Evolutionary conservation across 2,888 invertebrate species (phyloP), one percentile per base, ranked within the genome.

Genomic region (Drosophila eohydei): DNA sequence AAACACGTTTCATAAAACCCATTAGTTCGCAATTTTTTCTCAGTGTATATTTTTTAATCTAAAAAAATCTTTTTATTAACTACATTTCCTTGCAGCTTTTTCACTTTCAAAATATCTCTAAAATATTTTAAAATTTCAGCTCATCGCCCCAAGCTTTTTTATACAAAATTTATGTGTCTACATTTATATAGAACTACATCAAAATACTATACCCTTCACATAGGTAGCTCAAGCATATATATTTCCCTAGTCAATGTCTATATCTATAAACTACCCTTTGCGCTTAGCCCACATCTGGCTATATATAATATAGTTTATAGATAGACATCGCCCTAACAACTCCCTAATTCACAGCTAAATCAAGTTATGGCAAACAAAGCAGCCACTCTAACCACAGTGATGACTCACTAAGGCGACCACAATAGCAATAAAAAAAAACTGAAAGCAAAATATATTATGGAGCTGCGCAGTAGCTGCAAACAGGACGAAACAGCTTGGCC

Each of bases 391-490:
- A 14, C 40, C 38, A 44, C 59, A 65, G 68, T 79, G 81, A 87
- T 83, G 88, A 83, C 76, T 87, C 88, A 83, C 82, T 65, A 66
- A 67, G 63, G 64, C 74, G 56, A 81, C 74, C 81, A 40, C 70
- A 80, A 48, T 36, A 60, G 63, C 65, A 46, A 50, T 26, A 62
- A 16, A 60, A 43, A 43, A 21, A 62, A 58, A 62, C n/a, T 9
- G 28, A 28, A 55, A 64, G 64, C 71, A 30, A 68, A 65, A 74
- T 65, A 63, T 44, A 14, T 64, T 43, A 9, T 63, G 41, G 46
- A 78, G 56, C 55, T 83, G 83, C 83, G 83, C 75, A 88, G 78
- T 67, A 71, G 68, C 58, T 70, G 66, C 61, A 73, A 81, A 83
- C 65, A 71, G 54, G 71, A 52, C 62, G 52, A 56, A 61, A 44